Evolutionary conservation across 2,113 vertebrate species (phyloP).

Genomic region (Esox niger): DNA sequence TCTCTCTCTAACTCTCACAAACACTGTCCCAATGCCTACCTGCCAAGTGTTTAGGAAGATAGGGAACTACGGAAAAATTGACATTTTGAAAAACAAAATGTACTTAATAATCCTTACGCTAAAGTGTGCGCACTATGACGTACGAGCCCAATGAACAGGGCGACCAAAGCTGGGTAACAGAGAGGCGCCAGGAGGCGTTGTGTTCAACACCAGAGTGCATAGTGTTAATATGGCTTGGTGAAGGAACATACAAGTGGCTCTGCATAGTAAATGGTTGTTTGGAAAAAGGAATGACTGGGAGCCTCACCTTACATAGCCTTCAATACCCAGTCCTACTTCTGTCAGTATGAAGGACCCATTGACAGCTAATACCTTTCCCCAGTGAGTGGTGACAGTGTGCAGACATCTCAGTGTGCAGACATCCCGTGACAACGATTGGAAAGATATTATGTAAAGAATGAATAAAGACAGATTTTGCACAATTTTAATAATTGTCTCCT

Average conservation of each 20-base stretch:
- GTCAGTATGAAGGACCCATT: not conserved
- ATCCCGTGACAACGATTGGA: slow-evolving; percentile 43
- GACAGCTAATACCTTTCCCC: slow-evolving; percentile 45
- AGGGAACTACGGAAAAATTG: slow-evolving; percentile 3
- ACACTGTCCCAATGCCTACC: slow-evolving; percentile 19
- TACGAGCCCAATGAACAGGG: slow-evolving; percentile 29
- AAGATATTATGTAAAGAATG: slow-evolving; percentile 42
- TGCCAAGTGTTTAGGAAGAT: slow-evolving; percentile 20
- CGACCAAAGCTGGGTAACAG: slow-evolving; percentile 18
- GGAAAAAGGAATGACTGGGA: not conserved
- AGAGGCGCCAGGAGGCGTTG: too few relatives aligned
- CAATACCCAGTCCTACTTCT: not conserved
- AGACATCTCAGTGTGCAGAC: slow-evolving; percentile 1
- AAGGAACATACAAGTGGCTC: slow-evolving; percentile 29
- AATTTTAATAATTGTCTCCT: slow-evolving; percentile 61
- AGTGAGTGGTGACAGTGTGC: slow-evolving; percentile 19
- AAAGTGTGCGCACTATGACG: slow-evolving; percentile 35
- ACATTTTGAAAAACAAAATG: slow-evolving; percentile 8
- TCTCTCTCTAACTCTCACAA: slow-evolving; percentile 30
- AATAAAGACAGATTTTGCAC: slow-evolving; percentile 78
- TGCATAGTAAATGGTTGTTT: slow-evolving; percentile 31
- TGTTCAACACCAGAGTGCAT: slow-evolving; percentile 13
- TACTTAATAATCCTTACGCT: slow-evolving; percentile 30
- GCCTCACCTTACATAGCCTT: slow-evolving; percentile 26
- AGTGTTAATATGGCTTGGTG: slow-evolving; percentile 53